Conservation (phyloP, 2,797 vertebrate genomes). For the Betta splendens region DNA sequence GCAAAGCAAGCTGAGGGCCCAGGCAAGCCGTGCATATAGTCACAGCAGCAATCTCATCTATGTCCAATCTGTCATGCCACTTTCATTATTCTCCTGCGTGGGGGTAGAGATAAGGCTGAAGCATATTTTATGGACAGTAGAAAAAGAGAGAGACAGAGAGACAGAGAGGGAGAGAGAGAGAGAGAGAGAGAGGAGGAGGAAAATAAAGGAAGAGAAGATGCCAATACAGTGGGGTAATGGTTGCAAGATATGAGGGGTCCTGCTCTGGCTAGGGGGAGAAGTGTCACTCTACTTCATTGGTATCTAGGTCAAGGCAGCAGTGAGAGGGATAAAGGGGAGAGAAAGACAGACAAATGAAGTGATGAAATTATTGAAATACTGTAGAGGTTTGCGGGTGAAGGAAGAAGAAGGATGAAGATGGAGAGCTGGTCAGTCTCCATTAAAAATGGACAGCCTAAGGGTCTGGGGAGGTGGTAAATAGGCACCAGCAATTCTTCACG, state of each 20-base stretch:
- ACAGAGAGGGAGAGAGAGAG: constrained; percentile 25
- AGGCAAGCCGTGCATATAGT: constrained; percentile 83
- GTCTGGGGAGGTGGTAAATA: constrained; percentile 43
- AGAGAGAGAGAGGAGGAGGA: constrained; percentile 44
- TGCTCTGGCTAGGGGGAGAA: constrained; percentile 82
- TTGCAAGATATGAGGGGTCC: constrained; percentile 52
- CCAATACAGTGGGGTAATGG: constrained; percentile 59
- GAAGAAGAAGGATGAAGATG: constrained; percentile 48
- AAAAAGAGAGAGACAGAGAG: constrained; percentile 34
- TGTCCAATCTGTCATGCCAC: constrained; percentile 87
- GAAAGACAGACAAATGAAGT: constrained; percentile 78
- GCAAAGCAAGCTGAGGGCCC: constrained; percentile 82
- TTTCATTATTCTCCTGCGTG: constrained; percentile 86
- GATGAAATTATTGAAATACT: constrained; percentile 79
- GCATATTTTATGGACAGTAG: constrained; percentile 87
- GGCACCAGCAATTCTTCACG: constrained; percentile 63
- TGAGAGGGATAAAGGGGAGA: constrained; percentile 15
- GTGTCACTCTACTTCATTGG: constrained; percentile 79
- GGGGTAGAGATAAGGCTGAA: constrained; percentile 80
- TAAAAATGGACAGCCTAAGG: constrained; percentile 71
- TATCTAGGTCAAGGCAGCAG: constrained; percentile 86
- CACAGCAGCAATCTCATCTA: constrained; percentile 87
- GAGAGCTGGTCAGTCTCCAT: constrained; percentile 72
- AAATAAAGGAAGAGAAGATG: constrained; percentile 73
- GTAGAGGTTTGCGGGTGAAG: constrained; percentile 48